Evolutionary conservation across 30 jellyfish, hydroid and myxozoan species (phyloP).

Genomic region (Hydractinia symbiolongicarpus): DNA sequence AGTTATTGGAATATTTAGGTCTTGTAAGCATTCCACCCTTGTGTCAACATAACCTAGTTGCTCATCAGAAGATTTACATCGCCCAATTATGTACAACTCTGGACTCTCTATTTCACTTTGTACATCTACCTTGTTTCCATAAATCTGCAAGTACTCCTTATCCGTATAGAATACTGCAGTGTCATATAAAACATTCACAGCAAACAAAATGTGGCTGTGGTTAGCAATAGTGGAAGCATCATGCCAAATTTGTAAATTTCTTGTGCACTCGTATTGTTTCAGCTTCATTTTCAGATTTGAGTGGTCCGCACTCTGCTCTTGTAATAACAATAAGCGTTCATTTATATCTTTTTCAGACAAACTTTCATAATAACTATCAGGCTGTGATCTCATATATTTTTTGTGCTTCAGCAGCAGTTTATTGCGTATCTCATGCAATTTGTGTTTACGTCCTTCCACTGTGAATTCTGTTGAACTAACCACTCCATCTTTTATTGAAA

Average conservation of each 20-base stretch:
- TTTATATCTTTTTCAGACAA: too few species aligned
- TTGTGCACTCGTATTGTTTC: not conserved
- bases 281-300: not conserved
- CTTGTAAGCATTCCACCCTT: not conserved
- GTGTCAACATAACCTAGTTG: not conserved
- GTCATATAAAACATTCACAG: not conserved
- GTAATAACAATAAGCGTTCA: too few species aligned
- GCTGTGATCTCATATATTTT: too few species aligned
- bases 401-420: too few species aligned
- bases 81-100: slow-evolving; percentile 11
- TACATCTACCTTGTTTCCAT: not conserved
- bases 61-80: slow-evolving; percentile 18
- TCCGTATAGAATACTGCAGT: not conserved
- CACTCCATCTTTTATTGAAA: too few species aligned
- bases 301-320: too few species aligned
- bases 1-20: not conserved
- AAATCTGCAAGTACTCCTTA: not conserved
- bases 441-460: too few species aligned
- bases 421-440: too few species aligned
- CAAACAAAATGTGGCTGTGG: slow-evolving; percentile 21
- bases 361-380: too few species aligned
- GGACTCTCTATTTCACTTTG: slow-evolving; percentile 21
- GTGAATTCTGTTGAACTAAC: too few species aligned
- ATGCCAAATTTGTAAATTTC: slow-evolving; percentile 8
- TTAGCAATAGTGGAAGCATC: slow-evolving; percentile 15